Evolutionary conservation across 2,888 invertebrate genomes (phyloP).

Genomic region (Macrosiphum euphorbiae): DNA sequence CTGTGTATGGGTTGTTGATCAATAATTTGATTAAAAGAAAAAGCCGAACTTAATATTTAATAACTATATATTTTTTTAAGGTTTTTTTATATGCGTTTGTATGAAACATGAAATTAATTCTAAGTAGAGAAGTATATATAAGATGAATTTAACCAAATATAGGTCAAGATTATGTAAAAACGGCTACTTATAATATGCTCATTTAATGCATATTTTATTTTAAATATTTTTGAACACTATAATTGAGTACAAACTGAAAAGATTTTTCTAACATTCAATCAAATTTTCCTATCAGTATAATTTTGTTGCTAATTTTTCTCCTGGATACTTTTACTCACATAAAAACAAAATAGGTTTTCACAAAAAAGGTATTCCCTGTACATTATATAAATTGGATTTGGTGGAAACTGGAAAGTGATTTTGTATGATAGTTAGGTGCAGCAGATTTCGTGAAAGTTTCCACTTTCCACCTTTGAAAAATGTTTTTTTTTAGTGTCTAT

Average conservation of each 20-base stretch:
- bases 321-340: not conserved
- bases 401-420: not conserved
- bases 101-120: not conserved
- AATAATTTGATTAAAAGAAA: conserved; percentile 1
- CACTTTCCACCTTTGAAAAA: not conserved
- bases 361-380: not conserved
- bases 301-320: not conserved
- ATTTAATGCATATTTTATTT: not conserved
- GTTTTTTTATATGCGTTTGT: not conserved
- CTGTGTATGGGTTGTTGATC: not conserved
- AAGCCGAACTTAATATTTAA: not conserved
- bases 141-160: not conserved
- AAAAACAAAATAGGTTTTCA: not conserved
- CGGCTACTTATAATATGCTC: not conserved
- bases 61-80: not conserved
- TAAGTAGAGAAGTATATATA: not conserved
- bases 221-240: not conserved
- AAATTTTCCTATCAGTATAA: not conserved
- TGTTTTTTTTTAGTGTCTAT: not conserved
- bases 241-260: not conserved
- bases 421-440: not conserved
- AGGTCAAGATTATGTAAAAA: not conserved
- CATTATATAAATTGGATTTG: not conserved
- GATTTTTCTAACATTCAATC: not conserved
- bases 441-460: not conserved